Evolutionary conservation across 1,140 invertebrate genomes (phyloP), one percentile per base, ranked within the genome.

Genomic region (Drosophila parvula): DNA sequence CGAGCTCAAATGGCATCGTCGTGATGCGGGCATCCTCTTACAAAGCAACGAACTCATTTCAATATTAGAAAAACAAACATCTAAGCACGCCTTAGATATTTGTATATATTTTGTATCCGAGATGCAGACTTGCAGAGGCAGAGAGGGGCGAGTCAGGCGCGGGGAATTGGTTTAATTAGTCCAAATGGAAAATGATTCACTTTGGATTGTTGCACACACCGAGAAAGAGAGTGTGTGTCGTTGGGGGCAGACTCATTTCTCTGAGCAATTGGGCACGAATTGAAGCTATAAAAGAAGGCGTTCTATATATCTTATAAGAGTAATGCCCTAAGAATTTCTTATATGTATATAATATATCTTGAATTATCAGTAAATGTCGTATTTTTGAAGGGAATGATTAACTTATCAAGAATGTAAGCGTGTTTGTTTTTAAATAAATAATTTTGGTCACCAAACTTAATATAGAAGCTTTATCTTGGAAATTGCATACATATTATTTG

Each of bases 21-120:
- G 41, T 67, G 61, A 82, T 85, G 83, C 82, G 82, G 82, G 82
- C 69, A 40, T 63, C 27, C 8, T 55, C 28, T 12, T 16, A 56
- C 28, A 57, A 53, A 12, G 43, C 56, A 80, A 67, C 69, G 76
- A 81, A 85, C 79, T 86, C 74, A 85, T 86, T 86, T 79, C 48
- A 67, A 79, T 81, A 69, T 58, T 58, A 50, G 57, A 80, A 51
- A 68, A 67, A 38, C 57, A 53, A 34, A 55, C 47, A 61, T 61
- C 12, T 36, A 40, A 32, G 22, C 32, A 59, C 6, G 38, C 41
- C 14, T n/a, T 1, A 45, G 27, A 69, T 22, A 22, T 30, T 30
- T 22, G 16, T 4, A 22, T 43, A 14, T 16, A 62, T 32, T 1
- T 55, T 18, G 30, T 22, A 69, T 38, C 30, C 48, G 11, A n/a